Conservation (phyloP, 1,140 invertebrate genomes). For the Neomicropteryx cornuta region DNA sequence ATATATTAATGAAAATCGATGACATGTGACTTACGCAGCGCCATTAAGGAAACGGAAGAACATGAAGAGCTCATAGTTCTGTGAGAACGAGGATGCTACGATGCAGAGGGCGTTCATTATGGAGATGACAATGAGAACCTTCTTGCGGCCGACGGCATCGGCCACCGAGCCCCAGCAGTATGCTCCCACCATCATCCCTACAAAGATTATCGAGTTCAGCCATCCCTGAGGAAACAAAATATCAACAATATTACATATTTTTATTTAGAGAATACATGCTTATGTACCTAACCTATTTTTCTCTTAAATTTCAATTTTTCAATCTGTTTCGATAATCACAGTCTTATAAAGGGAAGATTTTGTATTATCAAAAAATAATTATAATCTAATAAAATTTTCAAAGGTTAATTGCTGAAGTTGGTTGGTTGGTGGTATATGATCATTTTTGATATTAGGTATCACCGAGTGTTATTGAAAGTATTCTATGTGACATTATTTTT, state of each 20-base stretch:
- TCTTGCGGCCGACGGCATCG: conserved; percentile 73
- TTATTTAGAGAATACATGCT: no score
- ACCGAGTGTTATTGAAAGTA: no score
- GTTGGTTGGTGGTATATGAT: no score
- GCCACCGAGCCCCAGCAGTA: conserved; percentile 86
- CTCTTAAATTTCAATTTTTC: no score
- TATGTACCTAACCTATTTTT: no score
- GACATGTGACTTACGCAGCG: conserved; percentile 88
- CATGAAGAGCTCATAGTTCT: conserved; percentile 78
- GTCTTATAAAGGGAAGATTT: background rate
- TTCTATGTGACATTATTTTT: no score
- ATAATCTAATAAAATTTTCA: no score
- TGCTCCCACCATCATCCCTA: conserved; percentile 88
- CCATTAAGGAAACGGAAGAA: conserved; percentile 83
- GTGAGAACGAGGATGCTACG: conserved; percentile 76
- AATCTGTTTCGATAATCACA: no score
- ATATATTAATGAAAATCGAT: no score
- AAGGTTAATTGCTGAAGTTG: no score
- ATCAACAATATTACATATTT: background rate
- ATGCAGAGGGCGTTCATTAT: conserved; percentile 83
- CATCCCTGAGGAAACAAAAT: conserved; percentile 46
- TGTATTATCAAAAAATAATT: conserved; percentile 2
- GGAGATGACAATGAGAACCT: conserved; percentile 77
- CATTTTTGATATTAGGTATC: no score
- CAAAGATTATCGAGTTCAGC: conserved; percentile 77